Percentiles rank a stretch among this genome's conserved stretches.
These are phyloP conservation scores for Chrysina gloriosa DNA, from an alignment of 2,888 invertebrate genomes.

Conservation along the genomic window DNA sequence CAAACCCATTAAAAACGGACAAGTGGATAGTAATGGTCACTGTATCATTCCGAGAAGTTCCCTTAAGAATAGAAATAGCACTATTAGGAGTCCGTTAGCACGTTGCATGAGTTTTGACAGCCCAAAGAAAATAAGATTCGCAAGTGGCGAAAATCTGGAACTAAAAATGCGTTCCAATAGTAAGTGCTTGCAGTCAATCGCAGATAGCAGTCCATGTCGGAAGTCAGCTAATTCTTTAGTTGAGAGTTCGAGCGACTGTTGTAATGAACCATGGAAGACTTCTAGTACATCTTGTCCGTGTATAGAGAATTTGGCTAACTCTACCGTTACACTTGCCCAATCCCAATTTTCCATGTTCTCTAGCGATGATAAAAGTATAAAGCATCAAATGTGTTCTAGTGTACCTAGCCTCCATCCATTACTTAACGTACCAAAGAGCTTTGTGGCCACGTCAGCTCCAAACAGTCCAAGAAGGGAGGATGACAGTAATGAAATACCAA, in stretches of 20 bases:
- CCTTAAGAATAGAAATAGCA: conserved; percentile 74
- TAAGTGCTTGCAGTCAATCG: conserved; percentile 67
- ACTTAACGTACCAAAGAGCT: conserved; percentile 54
- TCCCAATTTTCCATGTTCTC: conserved; percentile 58
- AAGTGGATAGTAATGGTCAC: conserved; percentile 55
- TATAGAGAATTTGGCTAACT: conserved; percentile 70
- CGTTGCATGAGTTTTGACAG: conserved; percentile 86
- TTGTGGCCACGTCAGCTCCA: conserved; percentile 59
- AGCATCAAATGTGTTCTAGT: conserved; percentile 53
- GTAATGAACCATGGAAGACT: conserved; percentile 61
- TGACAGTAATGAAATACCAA: conserved; percentile 47
- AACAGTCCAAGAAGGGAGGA: conserved; percentile 56
- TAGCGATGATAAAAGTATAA: conserved; percentile 50
- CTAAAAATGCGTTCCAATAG: conserved; percentile 66
- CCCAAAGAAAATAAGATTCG: conserved; percentile 84
- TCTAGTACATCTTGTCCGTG: conserved; percentile 80
- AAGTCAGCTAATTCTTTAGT: conserved; percentile 66
- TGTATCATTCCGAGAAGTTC: conserved; percentile 71
- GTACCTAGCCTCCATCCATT: conserved; percentile 59
- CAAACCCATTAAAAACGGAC: conserved; percentile 51
- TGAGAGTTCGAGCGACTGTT: conserved; percentile 67
- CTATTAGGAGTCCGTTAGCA: conserved; percentile 68
- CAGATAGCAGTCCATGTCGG: conserved; percentile 70
- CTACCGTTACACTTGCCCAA: conserved; percentile 59
- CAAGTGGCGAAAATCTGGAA: conserved; percentile 75